These are phyloP conservation scores for Ptilonorhynchus violaceus DNA, from an alignment of 2,113 vertebrate genomes.

Conservation along the genomic window DNA sequence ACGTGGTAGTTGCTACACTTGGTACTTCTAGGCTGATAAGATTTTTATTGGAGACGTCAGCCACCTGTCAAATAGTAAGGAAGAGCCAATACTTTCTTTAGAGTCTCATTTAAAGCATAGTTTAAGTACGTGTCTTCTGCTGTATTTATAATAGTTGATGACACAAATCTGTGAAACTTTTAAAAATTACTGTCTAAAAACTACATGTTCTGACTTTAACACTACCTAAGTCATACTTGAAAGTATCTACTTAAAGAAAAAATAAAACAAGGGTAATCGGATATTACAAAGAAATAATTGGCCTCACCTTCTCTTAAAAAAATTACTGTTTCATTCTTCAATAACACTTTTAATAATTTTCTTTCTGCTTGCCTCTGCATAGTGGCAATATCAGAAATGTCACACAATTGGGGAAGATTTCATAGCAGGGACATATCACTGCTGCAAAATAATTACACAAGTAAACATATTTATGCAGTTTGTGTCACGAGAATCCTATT, in stretches of 20 bases:
- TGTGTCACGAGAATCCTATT: conserved; percentile 52
- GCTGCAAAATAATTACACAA: conserved; percentile 40
- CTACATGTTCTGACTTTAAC: not conserved
- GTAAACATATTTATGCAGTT: conserved; percentile 40
- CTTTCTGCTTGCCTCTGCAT: not conserved
- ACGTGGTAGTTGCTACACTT: not conserved
- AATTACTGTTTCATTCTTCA: not conserved
- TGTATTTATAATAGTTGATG: not conserved
- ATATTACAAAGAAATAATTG: not conserved
- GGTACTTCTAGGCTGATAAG: not conserved
- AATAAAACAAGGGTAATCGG: not conserved
- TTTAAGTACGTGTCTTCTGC: not conserved
- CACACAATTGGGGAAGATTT: not conserved
- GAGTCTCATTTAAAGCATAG: not conserved
- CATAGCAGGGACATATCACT: not conserved
- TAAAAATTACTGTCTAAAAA: not conserved
- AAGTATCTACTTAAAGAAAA: not conserved
- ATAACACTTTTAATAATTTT: not conserved
- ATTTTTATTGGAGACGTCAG: not conserved
- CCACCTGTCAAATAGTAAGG: not conserved
- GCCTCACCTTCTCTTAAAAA: not conserved
- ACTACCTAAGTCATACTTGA: not conserved
- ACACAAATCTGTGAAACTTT: not conserved
- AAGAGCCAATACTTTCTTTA: not conserved
- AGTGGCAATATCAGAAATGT: not conserved